These are phyloP conservation scores for Centropyge bicolor DNA, from an alignment of 2,797 vertebrate genomes.

Conservation along the genomic window DNA sequence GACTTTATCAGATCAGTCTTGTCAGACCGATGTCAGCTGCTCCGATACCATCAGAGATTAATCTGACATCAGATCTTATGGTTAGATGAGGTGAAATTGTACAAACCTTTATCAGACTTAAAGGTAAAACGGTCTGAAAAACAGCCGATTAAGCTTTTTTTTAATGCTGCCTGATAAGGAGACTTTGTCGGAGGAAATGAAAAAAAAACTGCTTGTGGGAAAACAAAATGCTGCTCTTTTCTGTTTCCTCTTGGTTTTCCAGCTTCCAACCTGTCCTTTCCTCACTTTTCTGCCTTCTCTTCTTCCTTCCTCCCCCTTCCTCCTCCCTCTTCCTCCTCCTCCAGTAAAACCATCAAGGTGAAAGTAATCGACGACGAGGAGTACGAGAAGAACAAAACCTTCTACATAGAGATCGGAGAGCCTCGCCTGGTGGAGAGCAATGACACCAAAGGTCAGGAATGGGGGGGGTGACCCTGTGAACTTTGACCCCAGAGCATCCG, in stretches of 20 bases:
- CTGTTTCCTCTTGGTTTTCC: constrained; percentile 54
- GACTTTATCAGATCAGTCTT: constrained; percentile 40
- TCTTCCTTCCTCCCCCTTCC: constrained; percentile 77
- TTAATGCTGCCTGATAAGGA: not conserved
- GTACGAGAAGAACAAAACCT: constrained; percentile 99
- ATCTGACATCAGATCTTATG: constrained; percentile 23
- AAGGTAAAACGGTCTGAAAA: not conserved
- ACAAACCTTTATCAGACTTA: not conserved
- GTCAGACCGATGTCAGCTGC: constrained; percentile 31
- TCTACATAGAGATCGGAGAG: constrained; percentile 98
- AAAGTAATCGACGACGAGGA: constrained; percentile 99
- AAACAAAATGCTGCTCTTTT: constrained; percentile 31
- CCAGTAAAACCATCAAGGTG: constrained; percentile 99
- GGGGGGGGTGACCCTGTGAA: constrained; percentile 67
- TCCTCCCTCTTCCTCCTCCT: constrained; percentile 80
- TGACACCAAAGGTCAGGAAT: constrained; percentile 98
- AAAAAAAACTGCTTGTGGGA: constrained; percentile 37
- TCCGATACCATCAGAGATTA: constrained; percentile 39
- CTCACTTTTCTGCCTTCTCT: constrained; percentile 87
- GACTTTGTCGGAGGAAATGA: not conserved
- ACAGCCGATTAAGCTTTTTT: not conserved
- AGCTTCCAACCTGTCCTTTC: constrained; percentile 70
- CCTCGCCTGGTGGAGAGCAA: constrained; percentile 96
- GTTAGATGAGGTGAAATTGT: constrained; percentile 22
- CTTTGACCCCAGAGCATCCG: constrained; percentile 41